Conservation (phyloP, 2,113 vertebrate species). For the Indri indri region DNA sequence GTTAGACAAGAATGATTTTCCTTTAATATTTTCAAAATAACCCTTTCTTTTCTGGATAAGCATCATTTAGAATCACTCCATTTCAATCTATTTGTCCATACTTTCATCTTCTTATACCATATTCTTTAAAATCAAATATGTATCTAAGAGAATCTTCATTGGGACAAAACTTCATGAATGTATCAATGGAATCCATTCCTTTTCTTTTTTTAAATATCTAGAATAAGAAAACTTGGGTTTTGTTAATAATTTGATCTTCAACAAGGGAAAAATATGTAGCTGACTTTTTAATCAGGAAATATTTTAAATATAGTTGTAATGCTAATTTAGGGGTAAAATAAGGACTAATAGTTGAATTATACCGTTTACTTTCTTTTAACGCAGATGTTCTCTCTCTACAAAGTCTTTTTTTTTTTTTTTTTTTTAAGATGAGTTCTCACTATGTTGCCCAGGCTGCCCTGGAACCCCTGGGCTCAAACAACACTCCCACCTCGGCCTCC, state of each 20-base stretch:
- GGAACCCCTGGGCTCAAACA: background rate
- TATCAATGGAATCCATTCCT: background rate
- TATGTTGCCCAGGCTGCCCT: background rate
- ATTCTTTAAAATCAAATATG: constrained; percentile 39
- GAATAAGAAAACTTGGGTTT: constrained; percentile 35
- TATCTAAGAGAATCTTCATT: background rate
- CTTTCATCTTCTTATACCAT: constrained; percentile 43
- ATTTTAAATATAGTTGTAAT: constrained; percentile 48
- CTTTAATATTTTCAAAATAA: constrained; percentile 51
- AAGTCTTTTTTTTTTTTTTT: background rate
- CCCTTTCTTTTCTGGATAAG: constrained; percentile 22
- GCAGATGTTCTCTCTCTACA: constrained; percentile 20
- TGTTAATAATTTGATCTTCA: constrained; percentile 35
- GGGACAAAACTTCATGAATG: background rate
- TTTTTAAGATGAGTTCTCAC: background rate
- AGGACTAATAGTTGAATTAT: background rate
- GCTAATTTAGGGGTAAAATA: background rate
- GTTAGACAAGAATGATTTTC: constrained; percentile 11
- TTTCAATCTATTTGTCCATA: constrained; percentile 38
- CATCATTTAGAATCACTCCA: constrained; percentile 39
- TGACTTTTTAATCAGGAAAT: constrained; percentile 25
- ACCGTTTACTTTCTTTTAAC: background rate
- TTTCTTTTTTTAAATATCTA: background rate
- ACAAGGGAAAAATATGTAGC: constrained; percentile 12
- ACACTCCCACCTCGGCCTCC: background rate